These are phyloP conservation scores for Protodeltote pygarga DNA, from an alignment of 2,888 invertebrate genomes.

Conservation along the genomic window DNA sequence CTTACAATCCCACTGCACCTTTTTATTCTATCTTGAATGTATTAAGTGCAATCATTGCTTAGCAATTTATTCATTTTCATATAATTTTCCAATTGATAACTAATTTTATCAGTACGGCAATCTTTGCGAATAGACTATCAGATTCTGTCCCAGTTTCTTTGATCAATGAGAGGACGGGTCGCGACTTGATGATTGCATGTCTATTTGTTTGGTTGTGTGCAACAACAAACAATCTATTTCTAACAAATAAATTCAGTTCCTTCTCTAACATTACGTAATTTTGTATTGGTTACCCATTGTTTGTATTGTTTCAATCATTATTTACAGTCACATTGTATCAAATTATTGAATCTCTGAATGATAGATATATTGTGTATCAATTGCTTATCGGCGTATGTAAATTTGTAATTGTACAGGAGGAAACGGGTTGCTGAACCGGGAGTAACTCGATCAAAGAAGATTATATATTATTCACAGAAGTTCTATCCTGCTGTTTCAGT, in stretches of 20 bases:
- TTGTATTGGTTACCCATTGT: conserved; percentile 60
- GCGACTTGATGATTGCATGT: conserved; percentile 55
- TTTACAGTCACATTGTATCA: conserved; percentile 64
- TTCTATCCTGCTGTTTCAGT: no score
- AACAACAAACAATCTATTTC: conserved; percentile 53
- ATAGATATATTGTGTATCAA: conserved; percentile 23
- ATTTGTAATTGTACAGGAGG: conserved; percentile 18
- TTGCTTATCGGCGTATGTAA: conserved; percentile 34
- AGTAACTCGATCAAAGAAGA: no score
- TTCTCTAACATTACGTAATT: conserved; percentile 63
- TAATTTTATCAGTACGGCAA: conserved; percentile 40
- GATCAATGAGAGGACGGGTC: conserved; percentile 71
- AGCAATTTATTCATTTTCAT: conserved; percentile 34
- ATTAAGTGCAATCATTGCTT: conserved; percentile 18
- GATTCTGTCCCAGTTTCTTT: conserved; percentile 64
- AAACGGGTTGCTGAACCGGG: no score
- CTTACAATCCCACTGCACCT: no score
- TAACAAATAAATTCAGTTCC: conserved; percentile 53
- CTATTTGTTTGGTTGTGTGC: conserved; percentile 24
- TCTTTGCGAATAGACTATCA: conserved; percentile 47
- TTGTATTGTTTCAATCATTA: conserved; percentile 61
- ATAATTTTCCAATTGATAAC: conserved; percentile 42
- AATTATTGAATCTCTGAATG: conserved; percentile 50
- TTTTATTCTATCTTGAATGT: conserved; percentile 4
- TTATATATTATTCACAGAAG: no score